Conservation (phyloP, 2,888 invertebrate species). For the Marasmarcha lunaedactyla region DNA sequence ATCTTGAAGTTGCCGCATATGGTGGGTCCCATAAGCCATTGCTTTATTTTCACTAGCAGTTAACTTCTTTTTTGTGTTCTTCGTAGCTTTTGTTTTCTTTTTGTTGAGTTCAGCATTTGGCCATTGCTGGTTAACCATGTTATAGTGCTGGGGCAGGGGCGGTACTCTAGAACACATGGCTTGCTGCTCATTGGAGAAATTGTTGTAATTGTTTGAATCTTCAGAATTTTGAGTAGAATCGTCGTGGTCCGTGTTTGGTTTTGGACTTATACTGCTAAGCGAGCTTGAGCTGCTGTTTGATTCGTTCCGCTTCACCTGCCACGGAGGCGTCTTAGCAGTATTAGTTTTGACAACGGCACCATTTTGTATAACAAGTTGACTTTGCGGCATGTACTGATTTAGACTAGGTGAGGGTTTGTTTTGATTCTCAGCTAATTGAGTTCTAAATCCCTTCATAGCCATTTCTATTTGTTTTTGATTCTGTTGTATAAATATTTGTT, state of each 20-base stretch:
- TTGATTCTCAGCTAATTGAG: constrained; percentile 41
- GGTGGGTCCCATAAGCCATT: constrained; percentile 36
- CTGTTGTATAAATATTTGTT: constrained; percentile 68
- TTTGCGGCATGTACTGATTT: constrained; percentile 44
- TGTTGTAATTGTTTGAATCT: constrained; percentile 39
- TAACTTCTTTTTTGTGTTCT: constrained; percentile 63
- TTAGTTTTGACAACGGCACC: constrained; percentile 62
- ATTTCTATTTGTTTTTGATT: constrained; percentile 66
- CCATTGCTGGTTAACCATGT: constrained; percentile 59
- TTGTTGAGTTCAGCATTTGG: constrained; percentile 41
- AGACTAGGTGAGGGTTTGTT: constrained; percentile 34
- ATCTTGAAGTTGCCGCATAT: constrained; percentile 41
- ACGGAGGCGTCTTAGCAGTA: constrained; percentile 69
- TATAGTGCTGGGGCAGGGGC: constrained; percentile 76
- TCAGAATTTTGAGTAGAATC: constrained; percentile 43
- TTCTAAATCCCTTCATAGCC: constrained; percentile 60
- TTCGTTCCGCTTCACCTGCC: constrained; percentile 65
- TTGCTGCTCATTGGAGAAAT: constrained; percentile 49
- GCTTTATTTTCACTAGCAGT: constrained; percentile 37
- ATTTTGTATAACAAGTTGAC: constrained; percentile 56
- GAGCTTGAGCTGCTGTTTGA: constrained; percentile 25
- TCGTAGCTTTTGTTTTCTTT: constrained; percentile 72
- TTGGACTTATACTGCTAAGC: constrained; percentile 42
- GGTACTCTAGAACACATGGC: constrained; percentile 78
- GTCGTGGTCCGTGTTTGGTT: constrained; percentile 47